Base-by-base conservation (phyloP, 2,113 vertebrate genomes). In the Pygoscelis antarcticus region DNA sequence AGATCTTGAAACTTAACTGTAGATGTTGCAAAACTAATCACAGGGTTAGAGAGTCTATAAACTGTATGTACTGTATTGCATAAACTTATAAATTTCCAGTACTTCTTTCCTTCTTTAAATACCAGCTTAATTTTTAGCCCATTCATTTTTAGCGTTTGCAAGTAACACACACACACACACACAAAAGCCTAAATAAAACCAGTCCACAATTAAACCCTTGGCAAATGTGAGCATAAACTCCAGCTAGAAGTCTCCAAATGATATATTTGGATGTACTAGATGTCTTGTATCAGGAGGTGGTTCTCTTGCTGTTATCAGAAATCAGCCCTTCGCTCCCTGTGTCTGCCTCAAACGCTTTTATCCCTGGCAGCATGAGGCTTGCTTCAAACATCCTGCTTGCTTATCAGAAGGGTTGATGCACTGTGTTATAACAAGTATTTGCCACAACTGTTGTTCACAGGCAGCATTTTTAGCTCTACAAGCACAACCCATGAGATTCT, bases 241-340 rank as follows among this genome's bases (percentile, higher is more conserved):
- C 38, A 60, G 68, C 47, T 82, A 58, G 47, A 75, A 79, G 46
- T 38, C 76, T 74, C 32, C 71, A 91, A 82, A 94, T 87, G 21
- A 92, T 95, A 92, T 95, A 95, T 91, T 94, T 78, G 64, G 92
- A 60, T 19, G 21, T 65, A 88, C 65, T 89, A 87, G 77, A 93
- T 1, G 1, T 87, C 62, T 87, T 92, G 69, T 78, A 92, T 68
- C 51, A 83, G 80, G 91, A 95, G 58, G n/a, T 83, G 81, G 66
- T 85, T 95, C 44, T 80, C 90, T 89, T 87, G 76, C 84, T 95
- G 72, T 65, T 95, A 94, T 75, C 84, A 87, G 75, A 97, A 96
- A 77, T 81, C 90, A 93, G 70, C 70, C 80, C 51, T 96, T 87
- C 4, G 0, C 69, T 95, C 61, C 26, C 42, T 47, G 47, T 68